Evolutionary conservation across 2,113 vertebrate species (phyloP).

Genomic region (Trachemys scripta): DNA sequence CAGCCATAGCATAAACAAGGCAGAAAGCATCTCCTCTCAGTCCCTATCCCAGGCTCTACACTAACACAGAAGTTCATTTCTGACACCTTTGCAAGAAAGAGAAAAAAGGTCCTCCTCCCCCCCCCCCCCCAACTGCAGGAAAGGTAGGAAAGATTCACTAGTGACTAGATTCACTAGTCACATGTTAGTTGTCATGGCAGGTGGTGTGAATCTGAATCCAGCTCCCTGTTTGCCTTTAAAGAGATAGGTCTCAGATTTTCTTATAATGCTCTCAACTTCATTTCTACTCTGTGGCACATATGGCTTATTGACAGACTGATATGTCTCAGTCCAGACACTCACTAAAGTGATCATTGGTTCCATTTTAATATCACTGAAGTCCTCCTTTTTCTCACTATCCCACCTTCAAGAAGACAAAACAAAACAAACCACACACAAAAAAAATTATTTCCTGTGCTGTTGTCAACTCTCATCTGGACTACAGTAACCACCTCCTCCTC

Average conservation of each 20-base stretch:
- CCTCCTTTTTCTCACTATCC: too few relatives aligned
- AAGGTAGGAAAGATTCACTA: not conserved
- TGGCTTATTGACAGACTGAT: not conserved
- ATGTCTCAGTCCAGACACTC: not conserved
- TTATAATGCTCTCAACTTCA: not conserved
- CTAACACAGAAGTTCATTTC: not conserved
- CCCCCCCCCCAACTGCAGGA: not conserved
- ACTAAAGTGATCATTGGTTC: too few relatives aligned
- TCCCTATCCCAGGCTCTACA: not conserved
- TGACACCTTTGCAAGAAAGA: not conserved
- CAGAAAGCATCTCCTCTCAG: not conserved
- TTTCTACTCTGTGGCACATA: too few relatives aligned
- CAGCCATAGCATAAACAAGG: not conserved
- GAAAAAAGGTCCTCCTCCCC: not conserved
- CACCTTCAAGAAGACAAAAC: too few relatives aligned
- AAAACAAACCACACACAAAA: too few relatives aligned
- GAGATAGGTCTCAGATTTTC: not conserved
- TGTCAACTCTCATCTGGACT: not conserved
- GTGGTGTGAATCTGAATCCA: not conserved
- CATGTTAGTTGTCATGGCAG: not conserved
- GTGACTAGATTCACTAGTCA: not conserved
- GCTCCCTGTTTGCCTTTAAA: not conserved
- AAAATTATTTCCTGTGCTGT: too few relatives aligned
- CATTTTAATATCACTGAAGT: too few relatives aligned
- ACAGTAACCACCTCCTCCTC: not conserved